These are phyloP conservation scores for Rhinophrynus dorsalis DNA, from an alignment of 2,797 vertebrate species.

Conservation along the genomic window DNA sequence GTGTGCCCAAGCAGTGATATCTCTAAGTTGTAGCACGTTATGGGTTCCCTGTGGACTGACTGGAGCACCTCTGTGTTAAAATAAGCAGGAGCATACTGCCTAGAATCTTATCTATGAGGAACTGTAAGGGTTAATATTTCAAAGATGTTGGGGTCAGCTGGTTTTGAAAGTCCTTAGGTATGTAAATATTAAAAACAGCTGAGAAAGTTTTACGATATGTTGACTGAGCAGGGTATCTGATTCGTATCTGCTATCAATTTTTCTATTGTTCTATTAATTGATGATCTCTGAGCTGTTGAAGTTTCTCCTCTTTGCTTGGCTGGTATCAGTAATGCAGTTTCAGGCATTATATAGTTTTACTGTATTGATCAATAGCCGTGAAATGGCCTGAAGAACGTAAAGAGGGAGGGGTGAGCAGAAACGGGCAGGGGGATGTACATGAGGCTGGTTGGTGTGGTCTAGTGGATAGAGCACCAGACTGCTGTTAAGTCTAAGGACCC, in stretches of 20 bases:
- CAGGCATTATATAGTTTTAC: constrained; percentile 9
- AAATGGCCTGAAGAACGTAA: constrained; percentile 3
- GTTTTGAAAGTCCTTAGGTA: too few relatives aligned
- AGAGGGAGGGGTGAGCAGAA: background rate
- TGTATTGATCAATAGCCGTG: constrained; percentile 26
- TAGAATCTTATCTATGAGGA: too few relatives aligned
- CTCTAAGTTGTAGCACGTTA: too few relatives aligned
- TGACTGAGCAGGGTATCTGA: background rate
- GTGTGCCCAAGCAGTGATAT: too few relatives aligned
- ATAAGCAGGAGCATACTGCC: too few relatives aligned
- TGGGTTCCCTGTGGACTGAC: too few relatives aligned
- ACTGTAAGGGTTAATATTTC: too few relatives aligned
- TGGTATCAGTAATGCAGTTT: constrained; percentile 15
- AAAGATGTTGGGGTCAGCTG: too few relatives aligned
- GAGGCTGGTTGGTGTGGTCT: background rate
- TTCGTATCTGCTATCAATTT: background rate
- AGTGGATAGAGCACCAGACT: background rate
- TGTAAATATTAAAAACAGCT: too few relatives aligned
- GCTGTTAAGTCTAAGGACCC: too few relatives aligned
- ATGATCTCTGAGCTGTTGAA: constrained; percentile 11
- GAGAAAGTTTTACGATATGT: too few relatives aligned
- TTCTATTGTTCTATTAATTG: constrained; percentile 5
- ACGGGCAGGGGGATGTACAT: background rate
- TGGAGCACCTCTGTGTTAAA: too few relatives aligned
- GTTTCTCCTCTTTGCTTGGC: background rate